Base-by-base conservation (phyloP, 2,888 invertebrate genomes). In the Eupithecia inturbata region DNA sequence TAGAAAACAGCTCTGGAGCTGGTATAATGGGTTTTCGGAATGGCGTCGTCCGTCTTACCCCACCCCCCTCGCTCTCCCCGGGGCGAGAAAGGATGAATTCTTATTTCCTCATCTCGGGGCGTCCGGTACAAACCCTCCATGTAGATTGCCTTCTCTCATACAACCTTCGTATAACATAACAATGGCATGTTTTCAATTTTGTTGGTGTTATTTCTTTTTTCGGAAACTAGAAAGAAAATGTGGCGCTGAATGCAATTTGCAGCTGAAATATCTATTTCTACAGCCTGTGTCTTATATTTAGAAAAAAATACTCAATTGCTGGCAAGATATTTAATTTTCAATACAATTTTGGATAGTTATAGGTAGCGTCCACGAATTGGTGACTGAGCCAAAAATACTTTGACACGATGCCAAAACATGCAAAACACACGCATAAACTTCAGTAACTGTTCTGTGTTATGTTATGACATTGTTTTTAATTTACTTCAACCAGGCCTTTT, bases 11-110 rank as follows among this genome's bases (percentile, higher is more conserved):
- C 95, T 94, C 95, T 92, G 91, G 95, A 92, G 95, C 95, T 95
- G 95, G 95, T 95, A 95, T 96, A 96, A 96, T 95, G 96, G 95
- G 95, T 95, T 95, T 95, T 95, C 95, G 96, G 95, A 96, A 96
- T 96, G 95, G 95, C 95, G 95, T 95, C 95, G 95, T 96, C 95
- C 95, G 95, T 96, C 96, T 95, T 95, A 77, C 91, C 90, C 91
- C 93, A 91, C 69, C 78, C 89, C 88, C 84, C 85, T 86, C 82
- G 83, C 82, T 83, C 83, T 83, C 82, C 85, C 87, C 89, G 85
- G 86, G 89, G 91, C 91, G 92, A 90, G 93, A 92, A 92, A 93
- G 94, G 94, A 95, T 94, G 94, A 94, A 95, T 95, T 94, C 94
- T 95, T 94, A 95, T 95, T 94, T 94, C 94, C 94, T 93, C 94